Conservation (phyloP, 2,797 vertebrate genomes). For the Aphelocoma californica region DNA sequence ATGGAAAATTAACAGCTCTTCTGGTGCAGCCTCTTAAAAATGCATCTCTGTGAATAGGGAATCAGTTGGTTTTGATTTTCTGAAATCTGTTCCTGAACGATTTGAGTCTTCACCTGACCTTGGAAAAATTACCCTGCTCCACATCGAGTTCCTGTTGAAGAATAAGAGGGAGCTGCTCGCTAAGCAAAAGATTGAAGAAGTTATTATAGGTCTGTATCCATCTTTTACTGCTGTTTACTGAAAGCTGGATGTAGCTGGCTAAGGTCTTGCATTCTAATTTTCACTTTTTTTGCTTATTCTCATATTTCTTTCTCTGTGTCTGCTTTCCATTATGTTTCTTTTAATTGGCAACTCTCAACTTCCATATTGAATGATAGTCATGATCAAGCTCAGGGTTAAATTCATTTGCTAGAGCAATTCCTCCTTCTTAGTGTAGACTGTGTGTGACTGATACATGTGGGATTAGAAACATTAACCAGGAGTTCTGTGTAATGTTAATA, state of each 20-base stretch:
- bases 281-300: background rate
- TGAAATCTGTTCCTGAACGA: slow-evolving; percentile 82
- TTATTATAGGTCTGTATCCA: slow-evolving; percentile 81
- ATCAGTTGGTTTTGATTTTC: slow-evolving; percentile 82
- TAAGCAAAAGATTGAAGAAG: slow-evolving; percentile 89
- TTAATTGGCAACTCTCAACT: background rate
- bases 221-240: slow-evolving; percentile 13
- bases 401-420: background rate
- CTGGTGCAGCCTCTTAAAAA: slow-evolving; percentile 42
- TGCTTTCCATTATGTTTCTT: background rate
- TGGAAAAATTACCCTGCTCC: slow-evolving; percentile 82
- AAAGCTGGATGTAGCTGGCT: background rate
- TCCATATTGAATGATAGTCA: background rate
- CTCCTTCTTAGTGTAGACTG: background rate
- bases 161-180: slow-evolving; percentile 83
- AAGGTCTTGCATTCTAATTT: background rate
- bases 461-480: background rate
- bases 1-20: slow-evolving; percentile 31
- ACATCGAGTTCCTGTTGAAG: slow-evolving; percentile 86
- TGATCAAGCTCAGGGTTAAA: background rate
- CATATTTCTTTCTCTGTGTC: background rate
- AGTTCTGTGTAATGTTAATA: background rate
- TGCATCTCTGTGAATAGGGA: slow-evolving; percentile 79
- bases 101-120: slow-evolving; percentile 86
- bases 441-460: background rate